Evolutionary conservation across 2,797 vertebrate genomes (phyloP).

Genomic region (Micrastur ruficollis): DNA sequence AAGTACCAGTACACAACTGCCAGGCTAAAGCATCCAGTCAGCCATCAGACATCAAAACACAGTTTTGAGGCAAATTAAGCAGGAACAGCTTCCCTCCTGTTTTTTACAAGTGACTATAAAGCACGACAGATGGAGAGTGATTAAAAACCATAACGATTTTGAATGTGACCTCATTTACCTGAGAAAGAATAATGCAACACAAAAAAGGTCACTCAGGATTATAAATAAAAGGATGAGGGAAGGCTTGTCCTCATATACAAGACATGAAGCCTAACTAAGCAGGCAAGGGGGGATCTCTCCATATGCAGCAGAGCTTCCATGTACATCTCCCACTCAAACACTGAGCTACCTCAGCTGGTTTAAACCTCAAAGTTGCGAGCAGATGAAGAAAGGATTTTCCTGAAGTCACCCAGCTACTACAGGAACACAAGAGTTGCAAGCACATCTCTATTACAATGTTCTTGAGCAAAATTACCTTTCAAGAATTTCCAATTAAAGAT

Average conservation of each 20-base stretch:
- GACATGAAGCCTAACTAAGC: background rate
- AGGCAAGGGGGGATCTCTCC: background rate
- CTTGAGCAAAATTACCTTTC: background rate
- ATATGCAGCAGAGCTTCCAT: background rate
- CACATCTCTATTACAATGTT: background rate
- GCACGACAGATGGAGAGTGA: slow-evolving; percentile 24
- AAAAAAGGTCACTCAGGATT: slow-evolving; percentile 31
- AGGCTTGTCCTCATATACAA: background rate
- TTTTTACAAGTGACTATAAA: background rate
- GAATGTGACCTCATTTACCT: slow-evolving; percentile 29
- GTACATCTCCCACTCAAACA: background rate
- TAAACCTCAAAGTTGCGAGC: background rate
- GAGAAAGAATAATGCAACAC: background rate
- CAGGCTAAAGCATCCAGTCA: background rate
- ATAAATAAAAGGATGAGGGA: background rate
- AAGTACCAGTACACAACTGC: background rate
- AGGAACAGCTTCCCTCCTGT: background rate
- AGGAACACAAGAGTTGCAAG: background rate
- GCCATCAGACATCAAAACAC: accelerated
- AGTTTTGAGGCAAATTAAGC: background rate
- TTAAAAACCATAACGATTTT: slow-evolving; percentile 38
- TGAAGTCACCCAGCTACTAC: background rate
- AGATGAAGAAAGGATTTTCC: background rate
- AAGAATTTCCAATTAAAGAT: background rate
- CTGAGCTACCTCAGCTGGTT: background rate